Evolutionary conservation across 2,797 vertebrate species (phyloP).

Genomic region (Enteromius treurensis): DNA sequence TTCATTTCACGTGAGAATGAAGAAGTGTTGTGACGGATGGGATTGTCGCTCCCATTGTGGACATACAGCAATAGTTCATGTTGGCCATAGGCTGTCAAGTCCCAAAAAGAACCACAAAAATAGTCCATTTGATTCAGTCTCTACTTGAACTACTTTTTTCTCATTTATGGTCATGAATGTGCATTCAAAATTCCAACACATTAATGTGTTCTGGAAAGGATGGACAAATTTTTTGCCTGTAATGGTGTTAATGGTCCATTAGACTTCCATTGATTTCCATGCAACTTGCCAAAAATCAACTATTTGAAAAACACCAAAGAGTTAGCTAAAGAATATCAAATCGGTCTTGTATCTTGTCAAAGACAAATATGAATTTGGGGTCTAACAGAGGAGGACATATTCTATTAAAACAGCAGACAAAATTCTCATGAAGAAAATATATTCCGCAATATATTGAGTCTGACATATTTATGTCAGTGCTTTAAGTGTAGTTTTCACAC

Average conservation of each 20-base stretch:
- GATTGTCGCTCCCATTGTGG: not conserved
- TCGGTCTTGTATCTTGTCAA: not conserved
- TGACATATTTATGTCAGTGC: constrained; percentile 1
- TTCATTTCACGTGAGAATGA: constrained; percentile 33
- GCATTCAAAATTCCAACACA: not conserved
- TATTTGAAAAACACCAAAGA: not conserved
- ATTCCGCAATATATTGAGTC: constrained; percentile 18
- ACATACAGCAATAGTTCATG: constrained; percentile 1
- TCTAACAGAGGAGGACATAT: not conserved
- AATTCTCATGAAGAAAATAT: constrained; percentile 32
- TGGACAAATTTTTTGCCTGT: not conserved
- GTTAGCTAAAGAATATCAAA: not conserved
- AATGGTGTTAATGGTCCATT: not conserved
- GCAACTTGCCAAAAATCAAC: not conserved
- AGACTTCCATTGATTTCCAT: not conserved
- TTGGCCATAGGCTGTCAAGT: not conserved
- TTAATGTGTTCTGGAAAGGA: not conserved
- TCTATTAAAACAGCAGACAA: not conserved
- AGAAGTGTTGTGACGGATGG: constrained; percentile 29
- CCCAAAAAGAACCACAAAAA: not conserved
- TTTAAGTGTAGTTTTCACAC: constrained; percentile 42
- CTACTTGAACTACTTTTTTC: not conserved
- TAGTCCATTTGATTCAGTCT: not conserved
- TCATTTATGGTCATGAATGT: not conserved
- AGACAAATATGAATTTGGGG: not conserved